Evolutionary conservation across 2,888 invertebrate genomes (phyloP).

Genomic region (Caenorhabditis panamensis): DNA sequence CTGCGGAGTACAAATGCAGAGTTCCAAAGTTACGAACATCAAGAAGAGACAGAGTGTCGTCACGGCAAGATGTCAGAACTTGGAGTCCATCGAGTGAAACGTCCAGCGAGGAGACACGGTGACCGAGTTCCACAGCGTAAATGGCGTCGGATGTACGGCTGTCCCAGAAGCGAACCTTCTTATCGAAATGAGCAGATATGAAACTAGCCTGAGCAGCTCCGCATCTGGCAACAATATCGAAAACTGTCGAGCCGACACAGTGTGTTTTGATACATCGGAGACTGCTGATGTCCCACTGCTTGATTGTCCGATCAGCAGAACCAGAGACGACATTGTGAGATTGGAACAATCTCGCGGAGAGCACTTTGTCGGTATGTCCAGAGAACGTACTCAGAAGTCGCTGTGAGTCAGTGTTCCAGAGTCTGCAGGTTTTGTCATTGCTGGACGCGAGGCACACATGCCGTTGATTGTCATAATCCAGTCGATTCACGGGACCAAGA

Average conservation of each 20-base stretch:
- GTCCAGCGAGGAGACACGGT: slow-evolving; percentile 88
- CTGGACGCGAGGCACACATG: slow-evolving; percentile 88
- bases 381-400: slow-evolving; percentile 88
- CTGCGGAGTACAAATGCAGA: slow-evolving; percentile 91
- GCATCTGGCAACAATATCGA: slow-evolving; percentile 87
- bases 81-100: slow-evolving; percentile 88
- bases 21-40: slow-evolving; percentile 94
- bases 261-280: slow-evolving; percentile 86
- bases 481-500: slow-evolving; percentile 95
- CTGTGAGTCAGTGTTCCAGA: slow-evolving; percentile 94
- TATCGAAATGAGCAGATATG: slow-evolving; percentile 89
- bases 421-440: slow-evolving; percentile 95
- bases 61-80: slow-evolving; percentile 93
- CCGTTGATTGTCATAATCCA: slow-evolving; percentile 91
- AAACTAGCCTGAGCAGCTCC: slow-evolving; percentile 42
- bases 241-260: slow-evolving; percentile 76
- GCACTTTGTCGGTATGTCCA: slow-evolving; percentile 96
- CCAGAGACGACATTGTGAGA: slow-evolving; percentile 87
- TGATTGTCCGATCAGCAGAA: slow-evolving; percentile 96
- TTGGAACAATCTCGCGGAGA: slow-evolving; percentile 91
- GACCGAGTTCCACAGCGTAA: slow-evolving; percentile 89
- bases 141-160: slow-evolving; percentile 86
- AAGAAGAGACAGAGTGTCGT: slow-evolving; percentile 94
- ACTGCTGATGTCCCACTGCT: slow-evolving; percentile 97
- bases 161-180: slow-evolving; percentile 96